Conservation (phyloP, 2,888 invertebrate genomes). For the Tricholauxania praeusta region DNA sequence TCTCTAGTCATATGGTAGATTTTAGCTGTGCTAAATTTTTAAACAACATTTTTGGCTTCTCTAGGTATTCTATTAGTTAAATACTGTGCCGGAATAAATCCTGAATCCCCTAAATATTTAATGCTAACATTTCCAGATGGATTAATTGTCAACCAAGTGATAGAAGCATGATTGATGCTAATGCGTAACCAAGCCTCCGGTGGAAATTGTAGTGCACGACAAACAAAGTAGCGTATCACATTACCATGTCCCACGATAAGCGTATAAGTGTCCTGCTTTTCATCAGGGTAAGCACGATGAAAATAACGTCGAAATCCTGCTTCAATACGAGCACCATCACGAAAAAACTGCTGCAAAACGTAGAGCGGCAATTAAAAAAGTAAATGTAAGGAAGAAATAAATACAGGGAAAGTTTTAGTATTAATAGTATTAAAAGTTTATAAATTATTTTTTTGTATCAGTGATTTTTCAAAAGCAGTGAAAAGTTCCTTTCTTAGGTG, state of each 20-base stretch:
- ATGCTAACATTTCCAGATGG: conserved; percentile 90
- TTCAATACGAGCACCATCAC: conserved; percentile 94
- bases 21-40: conserved; percentile 28
- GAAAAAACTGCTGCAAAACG: conserved; percentile 83
- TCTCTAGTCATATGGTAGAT: too few relatives aligned
- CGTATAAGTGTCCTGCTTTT: conserved; percentile 87
- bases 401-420: conserved; percentile 12
- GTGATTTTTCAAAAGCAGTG: too few relatives aligned
- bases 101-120: conserved; percentile 86
- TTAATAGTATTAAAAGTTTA: background rate
- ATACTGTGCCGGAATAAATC: conserved; percentile 85
- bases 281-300: conserved; percentile 85
- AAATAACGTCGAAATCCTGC: conserved; percentile 95
- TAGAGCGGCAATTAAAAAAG: conserved; percentile 2
- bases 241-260: conserved; percentile 97
- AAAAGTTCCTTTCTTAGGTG: too few relatives aligned
- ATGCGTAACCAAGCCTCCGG: conserved; percentile 97
- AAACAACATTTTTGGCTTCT: conserved; percentile 59
- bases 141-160: conserved; percentile 90
- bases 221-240: conserved; percentile 95
- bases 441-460: too few relatives aligned
- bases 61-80: conserved; percentile 73
- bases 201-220: conserved; percentile 95
- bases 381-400: conserved; percentile 4
- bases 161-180: conserved; percentile 90